These are phyloP conservation scores for Oxyura jamaicensis DNA, from an alignment of 2,113 vertebrate genomes.

Conservation along the genomic window DNA sequence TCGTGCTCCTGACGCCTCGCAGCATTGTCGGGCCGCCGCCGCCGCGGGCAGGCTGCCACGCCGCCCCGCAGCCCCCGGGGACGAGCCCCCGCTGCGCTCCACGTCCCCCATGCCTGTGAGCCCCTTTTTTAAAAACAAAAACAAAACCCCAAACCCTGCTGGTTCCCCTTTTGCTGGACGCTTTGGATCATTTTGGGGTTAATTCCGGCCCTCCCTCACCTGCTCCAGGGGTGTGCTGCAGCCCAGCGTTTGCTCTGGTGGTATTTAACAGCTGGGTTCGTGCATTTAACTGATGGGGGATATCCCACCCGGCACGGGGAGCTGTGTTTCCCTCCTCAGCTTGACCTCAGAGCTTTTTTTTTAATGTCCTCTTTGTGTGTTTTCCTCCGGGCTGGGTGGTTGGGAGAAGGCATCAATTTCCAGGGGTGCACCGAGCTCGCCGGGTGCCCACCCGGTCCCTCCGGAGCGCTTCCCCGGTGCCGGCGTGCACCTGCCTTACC, in stretches of 20 bases:
- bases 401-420: too few relatives aligned
- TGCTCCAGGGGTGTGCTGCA: neutral
- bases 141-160: too few relatives aligned
- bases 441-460: too few relatives aligned
- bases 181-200: neutral
- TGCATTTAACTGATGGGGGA: neutral
- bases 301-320: fast-evolving
- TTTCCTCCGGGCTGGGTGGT: too few relatives aligned
- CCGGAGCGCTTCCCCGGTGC: too few relatives aligned
- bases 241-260: fast-evolving
- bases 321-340: neutral
- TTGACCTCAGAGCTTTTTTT: neutral
- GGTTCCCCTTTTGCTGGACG: neutral
- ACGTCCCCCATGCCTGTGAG: neutral
- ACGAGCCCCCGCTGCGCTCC: neutral
- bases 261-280: neutral
- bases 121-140: neutral
- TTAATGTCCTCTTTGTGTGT: neutral
- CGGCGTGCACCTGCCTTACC: too few relatives aligned
- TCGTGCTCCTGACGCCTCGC: neutral
- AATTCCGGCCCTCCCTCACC: neutral
- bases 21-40: neutral
- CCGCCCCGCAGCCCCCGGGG: neutral
- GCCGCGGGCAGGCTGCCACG: conserved; percentile 22
- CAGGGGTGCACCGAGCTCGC: too few relatives aligned